These are phyloP conservation scores for Drosophila atroscutellata DNA, from an alignment of 2,888 invertebrate genomes.

Conservation along the genomic window DNA sequence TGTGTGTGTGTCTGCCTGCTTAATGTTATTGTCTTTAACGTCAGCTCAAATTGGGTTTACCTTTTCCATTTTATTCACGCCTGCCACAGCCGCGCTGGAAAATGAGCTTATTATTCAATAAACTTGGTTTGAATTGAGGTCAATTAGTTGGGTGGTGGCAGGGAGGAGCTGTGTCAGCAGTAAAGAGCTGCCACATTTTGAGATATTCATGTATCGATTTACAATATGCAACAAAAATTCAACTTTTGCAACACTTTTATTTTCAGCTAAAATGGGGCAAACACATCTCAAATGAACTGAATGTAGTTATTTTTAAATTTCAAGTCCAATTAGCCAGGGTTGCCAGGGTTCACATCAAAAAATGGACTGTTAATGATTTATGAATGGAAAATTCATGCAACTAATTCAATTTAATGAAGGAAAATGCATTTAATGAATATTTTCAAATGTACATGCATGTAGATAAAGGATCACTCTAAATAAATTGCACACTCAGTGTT, in stretches of 20 bases:
- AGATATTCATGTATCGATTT: background rate
- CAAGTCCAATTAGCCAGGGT: background rate
- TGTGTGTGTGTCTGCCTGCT: constrained; percentile 15
- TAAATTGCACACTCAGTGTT: constrained; percentile 72
- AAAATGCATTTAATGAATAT: constrained; percentile 10
- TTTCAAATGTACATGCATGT: constrained; percentile 9
- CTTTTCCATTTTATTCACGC: constrained; percentile 18
- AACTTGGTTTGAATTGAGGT: background rate
- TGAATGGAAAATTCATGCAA: background rate
- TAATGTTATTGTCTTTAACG: constrained; percentile 35
- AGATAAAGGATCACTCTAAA: constrained; percentile 68
- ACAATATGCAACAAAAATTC: background rate
- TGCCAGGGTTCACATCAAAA: no score
- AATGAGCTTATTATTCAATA: constrained; percentile 26
- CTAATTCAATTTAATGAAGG: constrained; percentile 12
- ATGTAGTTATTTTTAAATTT: background rate
- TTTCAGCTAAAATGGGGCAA: background rate
- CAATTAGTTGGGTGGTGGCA: background rate
- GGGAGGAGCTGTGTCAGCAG: background rate
- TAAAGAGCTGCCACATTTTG: background rate
- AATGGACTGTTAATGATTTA: background rate
- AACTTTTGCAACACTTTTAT: background rate
- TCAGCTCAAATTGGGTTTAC: constrained; percentile 62
- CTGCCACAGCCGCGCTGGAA: constrained; percentile 13
- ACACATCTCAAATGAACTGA: background rate